Evolutionary conservation across 35 echinoderm and acorn worm genomes (phyloP).

Genomic region (Strongylocentrotus purpuratus): DNA sequence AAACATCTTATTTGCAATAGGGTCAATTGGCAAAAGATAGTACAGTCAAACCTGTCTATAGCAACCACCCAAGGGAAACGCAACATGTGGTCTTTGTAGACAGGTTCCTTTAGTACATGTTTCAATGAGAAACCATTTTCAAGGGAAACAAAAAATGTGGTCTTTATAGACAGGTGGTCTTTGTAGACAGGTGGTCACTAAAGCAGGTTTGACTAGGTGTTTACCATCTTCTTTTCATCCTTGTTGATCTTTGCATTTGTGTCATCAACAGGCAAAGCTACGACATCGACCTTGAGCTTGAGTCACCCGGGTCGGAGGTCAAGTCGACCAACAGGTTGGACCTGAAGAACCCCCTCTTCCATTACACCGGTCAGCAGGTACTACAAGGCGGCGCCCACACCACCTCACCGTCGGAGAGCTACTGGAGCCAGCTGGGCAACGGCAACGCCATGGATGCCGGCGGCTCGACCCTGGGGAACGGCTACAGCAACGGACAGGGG

Average conservation of each 20-base stretch:
- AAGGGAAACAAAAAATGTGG: too few relatives aligned
- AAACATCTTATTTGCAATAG: too few relatives aligned
- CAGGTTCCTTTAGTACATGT: too few relatives aligned
- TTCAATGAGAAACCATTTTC: too few relatives aligned
- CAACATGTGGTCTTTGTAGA: too few relatives aligned
- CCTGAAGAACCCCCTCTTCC: constrained; percentile 99
- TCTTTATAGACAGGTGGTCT: too few relatives aligned
- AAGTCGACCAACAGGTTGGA: constrained; percentile 94
- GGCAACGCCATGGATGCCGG: not conserved
- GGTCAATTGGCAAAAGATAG: too few relatives aligned
- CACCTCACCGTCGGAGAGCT: constrained; percentile 81
- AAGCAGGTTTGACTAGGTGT: too few relatives aligned
- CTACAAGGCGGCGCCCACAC: constrained; percentile 64
- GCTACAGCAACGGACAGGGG: constrained; percentile 52
- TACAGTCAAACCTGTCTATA: too few relatives aligned
- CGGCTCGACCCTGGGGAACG: constrained; percentile 22
- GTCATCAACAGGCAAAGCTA: constrained; percentile 88
- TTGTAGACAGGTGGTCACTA: too few relatives aligned
- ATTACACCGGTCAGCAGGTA: constrained; percentile 85
- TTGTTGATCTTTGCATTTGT: not conserved
- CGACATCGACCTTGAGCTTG: constrained; percentile 96
- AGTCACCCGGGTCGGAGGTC: constrained; percentile 65
- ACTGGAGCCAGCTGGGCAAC: constrained; percentile 73
- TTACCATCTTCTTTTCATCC: too few relatives aligned
- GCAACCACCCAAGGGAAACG: too few relatives aligned